Evolutionary conservation across 2,797 vertebrate genomes (phyloP).

Genomic region (Mallotus villosus): DNA sequence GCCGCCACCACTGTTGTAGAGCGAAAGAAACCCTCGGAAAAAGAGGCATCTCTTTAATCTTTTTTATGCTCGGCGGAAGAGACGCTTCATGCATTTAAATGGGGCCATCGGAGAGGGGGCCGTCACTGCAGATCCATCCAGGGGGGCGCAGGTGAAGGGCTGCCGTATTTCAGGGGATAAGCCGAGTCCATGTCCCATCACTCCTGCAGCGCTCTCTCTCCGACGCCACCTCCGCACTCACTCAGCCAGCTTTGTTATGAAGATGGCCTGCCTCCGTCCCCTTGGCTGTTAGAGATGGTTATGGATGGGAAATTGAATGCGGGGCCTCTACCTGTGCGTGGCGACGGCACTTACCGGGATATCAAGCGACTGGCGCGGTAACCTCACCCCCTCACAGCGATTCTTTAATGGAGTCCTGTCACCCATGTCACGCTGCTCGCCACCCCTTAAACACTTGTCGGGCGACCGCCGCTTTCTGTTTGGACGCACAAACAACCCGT

Average conservation of each 20-base stretch:
- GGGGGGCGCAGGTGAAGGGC: conserved; percentile 51
- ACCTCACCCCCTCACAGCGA: neutral
- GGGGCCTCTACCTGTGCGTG: conserved; percentile 41
- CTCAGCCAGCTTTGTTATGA: conserved; percentile 49
- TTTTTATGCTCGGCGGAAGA: conserved; percentile 55
- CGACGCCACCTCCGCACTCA: conserved; percentile 31
- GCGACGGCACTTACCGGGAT: too few relatives aligned
- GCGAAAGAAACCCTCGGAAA: conserved; percentile 30
- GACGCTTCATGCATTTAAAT: conserved; percentile 76
- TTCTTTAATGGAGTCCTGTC: neutral
- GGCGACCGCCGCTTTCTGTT: neutral
- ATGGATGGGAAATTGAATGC: conserved; percentile 54
- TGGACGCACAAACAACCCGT: neutral
- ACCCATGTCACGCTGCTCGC: neutral
- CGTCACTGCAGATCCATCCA: conserved; percentile 32
- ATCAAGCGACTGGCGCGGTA: neutral
- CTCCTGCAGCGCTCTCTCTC: conserved; percentile 35
- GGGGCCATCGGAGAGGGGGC: conserved; percentile 53
- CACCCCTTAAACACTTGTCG: neutral
- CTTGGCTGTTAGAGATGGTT: conserved; percentile 1
- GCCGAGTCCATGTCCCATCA: conserved; percentile 36
- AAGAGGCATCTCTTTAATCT: conserved; percentile 68
- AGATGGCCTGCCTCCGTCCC: conserved; percentile 48
- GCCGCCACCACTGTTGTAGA: conserved; percentile 30
- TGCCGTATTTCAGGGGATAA: conserved; percentile 61